Evolutionary conservation across 2,113 vertebrate genomes (phyloP), one percentile per base, ranked within the genome.

Genomic region (Fregetta grallaria): DNA sequence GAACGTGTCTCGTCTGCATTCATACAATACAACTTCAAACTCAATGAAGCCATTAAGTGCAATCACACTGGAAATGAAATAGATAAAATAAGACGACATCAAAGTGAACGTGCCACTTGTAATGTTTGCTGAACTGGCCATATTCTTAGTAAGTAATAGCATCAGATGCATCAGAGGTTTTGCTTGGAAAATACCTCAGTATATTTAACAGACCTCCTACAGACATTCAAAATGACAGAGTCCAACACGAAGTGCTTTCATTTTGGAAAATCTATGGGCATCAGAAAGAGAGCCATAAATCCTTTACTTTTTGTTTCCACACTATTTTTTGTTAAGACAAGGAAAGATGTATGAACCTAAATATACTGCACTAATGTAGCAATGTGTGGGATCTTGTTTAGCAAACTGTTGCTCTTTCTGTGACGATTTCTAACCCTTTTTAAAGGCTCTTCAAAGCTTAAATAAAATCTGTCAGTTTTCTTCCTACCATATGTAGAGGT

Each of bases 381-480:
- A 92, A 86, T 0, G 5, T 8, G 50, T 73, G 45, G 80, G 80
- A 93, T 88, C 77, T 72, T 82, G 61, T 78, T 92, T 87, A 88
- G 76, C 68, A 96, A 95, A 85, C 80, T 56, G 88, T 94, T 91
- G 94, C 91, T 90, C 78, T 92, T 93, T 96, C 86, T 97, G 61
- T 4, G 5, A 94, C 4, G 7, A 93, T 61, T 90, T 95, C 86
- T 78, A 78, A 86, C 83, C 89, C 73, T 55, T 75, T 95, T 81
- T 87, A 86, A 88, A 84, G 73, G 58, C 49, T 91, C 36, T 84
- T 92, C 86, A 94, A 91, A 91, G 80, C 53, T 92, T 91, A 92
- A 94, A 95, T 94, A 94, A 91, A 96, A 95, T 75, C 65, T 95
- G 94, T 81, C 95, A 97, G 83, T 73, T 92, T 94, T 94, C 86